Percentiles rank a stretch among this genome's conserved stretches.
These are phyloP conservation scores for Gouania willdenowi DNA, from an alignment of 2,797 vertebrate genomes.

Conservation along the genomic window DNA sequence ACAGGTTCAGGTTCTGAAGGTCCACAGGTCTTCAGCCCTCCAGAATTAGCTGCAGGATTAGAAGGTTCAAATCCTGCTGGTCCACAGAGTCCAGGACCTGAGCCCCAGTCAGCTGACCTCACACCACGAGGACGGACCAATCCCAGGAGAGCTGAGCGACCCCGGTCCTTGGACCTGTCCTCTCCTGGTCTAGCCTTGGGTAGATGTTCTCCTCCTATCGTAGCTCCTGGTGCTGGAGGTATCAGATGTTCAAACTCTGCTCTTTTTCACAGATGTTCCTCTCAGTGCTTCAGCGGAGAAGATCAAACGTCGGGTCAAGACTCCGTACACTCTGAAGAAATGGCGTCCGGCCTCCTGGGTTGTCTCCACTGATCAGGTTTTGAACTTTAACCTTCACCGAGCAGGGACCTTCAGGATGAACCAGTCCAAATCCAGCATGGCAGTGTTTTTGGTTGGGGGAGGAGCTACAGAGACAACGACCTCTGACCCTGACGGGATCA, in stretches of 20 bases:
- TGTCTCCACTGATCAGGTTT: conserved; percentile 78
- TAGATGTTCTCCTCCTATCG: conserved; percentile 7
- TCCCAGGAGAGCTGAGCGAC: conserved; percentile 82
- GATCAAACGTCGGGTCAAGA: conserved; percentile 94
- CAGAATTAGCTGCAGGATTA: no score
- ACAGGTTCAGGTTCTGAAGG: no score
- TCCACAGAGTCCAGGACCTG: not conserved
- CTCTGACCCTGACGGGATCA: conserved; percentile 80
- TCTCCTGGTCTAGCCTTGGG: conserved; percentile 59
- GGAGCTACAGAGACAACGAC: conserved; percentile 82
- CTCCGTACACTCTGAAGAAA: conserved; percentile 91
- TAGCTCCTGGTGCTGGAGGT: no score
- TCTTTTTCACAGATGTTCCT: conserved; percentile 17
- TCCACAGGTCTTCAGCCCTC: not conserved
- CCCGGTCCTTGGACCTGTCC: conserved; percentile 90
- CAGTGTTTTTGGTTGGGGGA: conserved; percentile 84
- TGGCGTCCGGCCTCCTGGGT: conserved; percentile 94
- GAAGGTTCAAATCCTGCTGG: not conserved
- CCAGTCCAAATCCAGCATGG: conserved; percentile 84
- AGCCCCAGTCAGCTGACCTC: not conserved
- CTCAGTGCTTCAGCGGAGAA: conserved; percentile 85
- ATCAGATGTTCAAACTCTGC: no score
- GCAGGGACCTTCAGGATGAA: conserved; percentile 59
- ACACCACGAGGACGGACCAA: conserved; percentile 41
- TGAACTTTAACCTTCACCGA: conserved; percentile 74